phyloP scores from a whole-genome alignment of 1,140 invertebrate genomes.

The Neotoxoptera formosana region DNA sequence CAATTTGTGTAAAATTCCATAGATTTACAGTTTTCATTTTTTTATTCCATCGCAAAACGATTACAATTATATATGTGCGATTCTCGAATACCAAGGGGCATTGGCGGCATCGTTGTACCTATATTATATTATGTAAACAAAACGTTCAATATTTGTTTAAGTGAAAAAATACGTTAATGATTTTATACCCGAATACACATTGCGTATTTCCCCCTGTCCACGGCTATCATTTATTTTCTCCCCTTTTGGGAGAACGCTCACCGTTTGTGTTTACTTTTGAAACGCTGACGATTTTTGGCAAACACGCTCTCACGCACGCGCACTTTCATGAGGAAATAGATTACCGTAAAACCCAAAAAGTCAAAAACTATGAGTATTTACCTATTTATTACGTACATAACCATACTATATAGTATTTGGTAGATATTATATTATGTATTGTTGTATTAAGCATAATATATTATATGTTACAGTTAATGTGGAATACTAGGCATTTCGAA shows the following conservation, averaged over 20 bases:
- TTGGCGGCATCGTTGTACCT: not conserved
- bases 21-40: not conserved
- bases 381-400: not conserved
- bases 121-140: not conserved
- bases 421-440: not conserved
- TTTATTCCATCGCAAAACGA: not conserved
- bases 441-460: not conserved
- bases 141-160: not conserved
- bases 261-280: not conserved
- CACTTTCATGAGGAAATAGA: not conserved
- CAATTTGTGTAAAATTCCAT: not conserved
- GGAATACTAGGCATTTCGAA: too few species aligned
- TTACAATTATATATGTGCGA: not conserved
- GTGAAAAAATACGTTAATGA: not conserved
- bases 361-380: not conserved
- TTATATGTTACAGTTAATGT: too few species aligned
- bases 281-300: not conserved
- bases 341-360: not conserved
- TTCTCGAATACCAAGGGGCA: not conserved
- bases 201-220: not conserved
- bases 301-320: not conserved
- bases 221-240: not conserved
- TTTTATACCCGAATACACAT: not conserved
- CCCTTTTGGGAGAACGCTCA: not conserved
- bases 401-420: not conserved